A percentile compares a stretch with the other conserved stretches of the same genome.
Evolutionary conservation across 2,888 invertebrate species (phyloP).

Genomic region (Archaeoteleia sp.): DNA sequence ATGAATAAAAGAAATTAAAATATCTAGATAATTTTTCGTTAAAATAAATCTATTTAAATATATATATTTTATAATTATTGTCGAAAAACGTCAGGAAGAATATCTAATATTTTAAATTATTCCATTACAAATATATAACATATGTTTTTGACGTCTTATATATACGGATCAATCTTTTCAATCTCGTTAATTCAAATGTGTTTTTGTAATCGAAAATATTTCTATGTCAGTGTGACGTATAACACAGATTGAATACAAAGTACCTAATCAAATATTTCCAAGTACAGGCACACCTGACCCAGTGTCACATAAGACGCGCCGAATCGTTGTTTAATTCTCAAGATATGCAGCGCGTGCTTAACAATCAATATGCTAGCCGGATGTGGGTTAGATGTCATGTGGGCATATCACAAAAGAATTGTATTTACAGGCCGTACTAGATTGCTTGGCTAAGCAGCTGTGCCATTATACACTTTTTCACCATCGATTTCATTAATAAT

Average conservation of each 20-base stretch:
- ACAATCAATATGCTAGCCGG: constrained; percentile 14
- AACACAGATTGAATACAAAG: neutral
- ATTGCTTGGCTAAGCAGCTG: constrained; percentile 1
- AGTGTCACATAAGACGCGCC: neutral
- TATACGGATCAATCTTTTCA: no score
- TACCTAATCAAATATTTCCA: neutral
- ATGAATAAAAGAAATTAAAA: no score
- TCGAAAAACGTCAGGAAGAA: no score
- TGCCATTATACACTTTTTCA: neutral
- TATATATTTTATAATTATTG: no score
- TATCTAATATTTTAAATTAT: no score
- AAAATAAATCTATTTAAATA: no score
- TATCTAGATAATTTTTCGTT: no score
- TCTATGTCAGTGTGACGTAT: no score
- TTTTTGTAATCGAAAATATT: no score
- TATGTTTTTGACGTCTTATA: no score
- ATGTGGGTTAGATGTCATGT: constrained; percentile 22
- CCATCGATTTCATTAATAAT: neutral
- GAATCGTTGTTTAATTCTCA: constrained; percentile 11
- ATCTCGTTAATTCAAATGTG: no score
- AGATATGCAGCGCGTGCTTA: constrained; percentile 10
- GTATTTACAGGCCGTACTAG: constrained; percentile 1
- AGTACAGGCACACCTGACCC: neutral
- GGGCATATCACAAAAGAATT: constrained; percentile 14
- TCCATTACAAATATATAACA: no score